Base-by-base conservation (phyloP, 2,113 vertebrate species). In the Vanacampus margaritifer region DNA sequence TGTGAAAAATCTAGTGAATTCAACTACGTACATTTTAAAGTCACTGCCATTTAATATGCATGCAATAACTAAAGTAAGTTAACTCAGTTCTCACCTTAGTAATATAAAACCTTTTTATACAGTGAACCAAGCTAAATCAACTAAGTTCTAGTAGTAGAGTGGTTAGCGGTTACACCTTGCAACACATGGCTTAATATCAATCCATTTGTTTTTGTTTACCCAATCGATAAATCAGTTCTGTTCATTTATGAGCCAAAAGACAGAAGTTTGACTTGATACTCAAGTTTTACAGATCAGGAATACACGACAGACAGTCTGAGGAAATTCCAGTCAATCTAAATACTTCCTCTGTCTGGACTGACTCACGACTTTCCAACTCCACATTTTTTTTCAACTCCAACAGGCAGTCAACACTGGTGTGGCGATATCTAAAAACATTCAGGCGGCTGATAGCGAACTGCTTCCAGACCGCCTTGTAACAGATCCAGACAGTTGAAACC, bases 401-500 rank as follows among this genome's bases (percentile, higher is more conserved):
- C 73, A 77, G 75, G 72, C 74, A 76, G 78, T 64, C 82, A 81
- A 70, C 83, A 87, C 76, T 78, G 78, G 81, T 84, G 82, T 62
- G 69, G 71, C 71, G 72, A 86, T 84, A 86, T 85, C 75, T 84
- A 75, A 68, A 81, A 85, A 86, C 84, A 88, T 84, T 85, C 80
- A 69, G 53, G 67, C 43, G 74, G 82, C 78, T 84, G 82, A 87
- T 88, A 83, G 74, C 83, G 83, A 84, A 87, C 84, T 80, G 88
- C 82, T 84, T 84, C 75, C 72, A 79, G 69, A 72, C 79, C 71
- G 67, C 77, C 76, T 79, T 77, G 86, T 81, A 83, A 87, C 81
- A 84, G 73, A 89, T 87, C 75, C 79, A 86, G 82, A 88, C 82
- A 80, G 89, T 82, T 81, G 84, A 86, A 88, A 84, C 84, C 80